Conservation (phyloP, 2,113 vertebrate species). For the Brachionichthys hirsutus region DNA sequence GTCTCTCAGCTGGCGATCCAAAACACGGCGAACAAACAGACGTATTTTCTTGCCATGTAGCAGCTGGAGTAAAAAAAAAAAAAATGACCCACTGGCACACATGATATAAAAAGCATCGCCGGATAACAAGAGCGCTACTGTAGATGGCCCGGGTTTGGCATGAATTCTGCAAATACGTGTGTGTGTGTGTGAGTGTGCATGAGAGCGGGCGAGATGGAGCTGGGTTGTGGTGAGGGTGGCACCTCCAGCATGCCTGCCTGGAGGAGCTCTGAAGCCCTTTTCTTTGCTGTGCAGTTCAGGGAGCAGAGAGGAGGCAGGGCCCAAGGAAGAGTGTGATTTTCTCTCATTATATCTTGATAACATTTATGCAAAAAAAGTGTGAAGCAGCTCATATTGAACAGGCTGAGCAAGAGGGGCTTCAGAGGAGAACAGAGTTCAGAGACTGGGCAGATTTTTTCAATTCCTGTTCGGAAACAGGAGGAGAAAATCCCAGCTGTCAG, state of each 20-base stretch:
- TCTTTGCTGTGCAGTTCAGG: conserved; percentile 35
- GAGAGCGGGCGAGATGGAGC: conserved; percentile 28
- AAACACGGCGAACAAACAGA: conserved; percentile 38
- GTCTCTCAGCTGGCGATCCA: conserved; percentile 25
- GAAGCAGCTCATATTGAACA: too few species aligned
- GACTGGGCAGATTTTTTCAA: conserved; percentile 2
- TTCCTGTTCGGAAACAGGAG: conserved; percentile 21
- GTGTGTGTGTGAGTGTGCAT: conserved; percentile 14
- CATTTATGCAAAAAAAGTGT: too few species aligned
- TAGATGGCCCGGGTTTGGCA: conserved; percentile 25
- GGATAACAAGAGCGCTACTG: conserved; percentile 59
- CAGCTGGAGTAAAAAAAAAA: conserved; percentile 11
- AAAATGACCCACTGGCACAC: conserved; percentile 51
- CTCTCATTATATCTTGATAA: too few species aligned
- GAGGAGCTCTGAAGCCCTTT: conserved; percentile 60
- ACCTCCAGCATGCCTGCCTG: conserved; percentile 55
- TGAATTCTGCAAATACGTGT: conserved; percentile 3
- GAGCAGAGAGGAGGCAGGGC: conserved; percentile 39
- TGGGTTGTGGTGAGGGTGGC: conserved; percentile 41
- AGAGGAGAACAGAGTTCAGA: neutral
- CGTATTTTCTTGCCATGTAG: conserved; percentile 29
- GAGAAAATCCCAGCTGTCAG: conserved; percentile 15
- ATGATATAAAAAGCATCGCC: conserved; percentile 65
- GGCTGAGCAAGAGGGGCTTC: too few species aligned
- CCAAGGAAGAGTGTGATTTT: too few species aligned